Conservation (phyloP, 2,888 invertebrate species). For the Hypomecis punctinalis region DNA sequence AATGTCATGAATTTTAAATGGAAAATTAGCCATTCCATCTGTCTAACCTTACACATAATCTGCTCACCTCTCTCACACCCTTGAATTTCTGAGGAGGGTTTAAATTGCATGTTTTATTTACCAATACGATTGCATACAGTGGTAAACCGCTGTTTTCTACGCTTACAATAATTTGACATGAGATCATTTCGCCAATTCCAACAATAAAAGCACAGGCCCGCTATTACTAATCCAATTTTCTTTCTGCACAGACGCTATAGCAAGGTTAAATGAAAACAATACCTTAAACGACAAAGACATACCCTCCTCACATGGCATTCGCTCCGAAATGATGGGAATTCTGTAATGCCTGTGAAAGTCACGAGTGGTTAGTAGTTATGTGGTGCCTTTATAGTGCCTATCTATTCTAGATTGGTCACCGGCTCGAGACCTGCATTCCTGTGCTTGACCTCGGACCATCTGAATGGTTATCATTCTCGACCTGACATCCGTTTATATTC, state of each 20-base stretch:
- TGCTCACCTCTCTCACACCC: too few species aligned
- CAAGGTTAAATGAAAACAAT: not conserved
- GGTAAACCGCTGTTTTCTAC: too few species aligned
- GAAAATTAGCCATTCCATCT: too few species aligned
- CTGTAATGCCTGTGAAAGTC: slow-evolving; percentile 1
- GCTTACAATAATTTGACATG: too few species aligned
- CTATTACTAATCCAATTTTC: too few species aligned
- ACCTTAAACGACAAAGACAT: not conserved
- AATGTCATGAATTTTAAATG: too few species aligned
- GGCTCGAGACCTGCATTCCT: slow-evolving; percentile 67
- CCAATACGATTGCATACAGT: too few species aligned
- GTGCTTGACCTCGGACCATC: slow-evolving; percentile 64
- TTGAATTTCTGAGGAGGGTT: too few species aligned
- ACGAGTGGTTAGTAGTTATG: not conserved
- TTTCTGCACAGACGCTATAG: too few species aligned
- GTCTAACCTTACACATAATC: too few species aligned
- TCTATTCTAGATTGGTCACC: slow-evolving; percentile 57
- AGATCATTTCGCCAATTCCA: not conserved
- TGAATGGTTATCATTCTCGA: slow-evolving; percentile 70
- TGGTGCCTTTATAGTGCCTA: slow-evolving; percentile 21
- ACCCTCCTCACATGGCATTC: not conserved
- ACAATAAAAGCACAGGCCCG: too few species aligned
- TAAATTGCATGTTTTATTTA: too few species aligned
- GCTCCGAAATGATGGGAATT: slow-evolving; percentile 1
- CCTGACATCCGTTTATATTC: slow-evolving; percentile 47